Conservation (phyloP, 2,888 invertebrate species). For the Ceraclea dissimilis region DNA sequence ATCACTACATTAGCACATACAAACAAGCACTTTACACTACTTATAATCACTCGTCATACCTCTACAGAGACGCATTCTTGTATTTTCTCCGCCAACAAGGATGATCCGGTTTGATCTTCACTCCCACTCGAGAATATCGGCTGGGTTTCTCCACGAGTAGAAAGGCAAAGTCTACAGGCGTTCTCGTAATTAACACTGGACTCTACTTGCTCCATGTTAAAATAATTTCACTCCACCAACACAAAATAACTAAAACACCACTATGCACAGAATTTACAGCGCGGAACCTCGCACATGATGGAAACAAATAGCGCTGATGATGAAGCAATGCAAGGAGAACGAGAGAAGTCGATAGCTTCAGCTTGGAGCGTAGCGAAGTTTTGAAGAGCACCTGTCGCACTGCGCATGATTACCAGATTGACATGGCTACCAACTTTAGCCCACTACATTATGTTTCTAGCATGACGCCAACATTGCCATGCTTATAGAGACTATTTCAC, state of each 20-base stretch:
- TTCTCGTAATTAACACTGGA: conserved; percentile 27
- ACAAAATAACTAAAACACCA: neutral
- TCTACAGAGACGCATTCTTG: conserved; percentile 57
- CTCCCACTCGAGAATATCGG: conserved; percentile 53
- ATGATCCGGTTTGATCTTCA: conserved; percentile 47
- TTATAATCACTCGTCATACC: conserved; percentile 41
- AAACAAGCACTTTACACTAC: conserved; percentile 6
- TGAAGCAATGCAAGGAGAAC: conserved; percentile 33
- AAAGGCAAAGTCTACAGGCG: conserved; percentile 58
- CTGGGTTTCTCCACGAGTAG: conserved; percentile 51
- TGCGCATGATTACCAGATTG: conserved; percentile 47
- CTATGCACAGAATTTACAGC: conserved; percentile 25
- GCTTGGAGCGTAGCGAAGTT: conserved; percentile 43
- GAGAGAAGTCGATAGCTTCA: conserved; percentile 43
- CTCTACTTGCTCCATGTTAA: conserved; percentile 14
- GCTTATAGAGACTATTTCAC: neutral
- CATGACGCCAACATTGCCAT: neutral
- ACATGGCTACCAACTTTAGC: conserved; percentile 2
- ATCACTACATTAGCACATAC: conserved; percentile 28
- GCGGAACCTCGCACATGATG: conserved; percentile 50
- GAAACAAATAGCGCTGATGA: conserved; percentile 52
- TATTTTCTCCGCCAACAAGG: conserved; percentile 56
- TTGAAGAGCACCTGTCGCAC: conserved; percentile 47
- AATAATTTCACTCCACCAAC: neutral
- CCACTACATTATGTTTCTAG: neutral